phyloP scores from a whole-genome alignment of 2,113 vertebrate genomes.

The Corynorhinus townsendii region DNA sequence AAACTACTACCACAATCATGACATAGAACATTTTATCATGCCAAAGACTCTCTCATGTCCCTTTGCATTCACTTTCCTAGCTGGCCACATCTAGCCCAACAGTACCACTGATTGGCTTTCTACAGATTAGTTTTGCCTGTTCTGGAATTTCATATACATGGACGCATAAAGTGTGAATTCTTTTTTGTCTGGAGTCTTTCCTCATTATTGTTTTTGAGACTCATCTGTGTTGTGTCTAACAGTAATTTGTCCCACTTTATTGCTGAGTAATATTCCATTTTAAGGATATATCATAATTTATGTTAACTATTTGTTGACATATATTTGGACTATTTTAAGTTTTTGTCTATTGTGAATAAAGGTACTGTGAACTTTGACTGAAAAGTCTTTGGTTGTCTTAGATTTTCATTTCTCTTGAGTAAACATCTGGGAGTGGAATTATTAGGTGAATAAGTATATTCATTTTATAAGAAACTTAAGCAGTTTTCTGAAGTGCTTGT shows the following conservation, averaged over 20 bases:
- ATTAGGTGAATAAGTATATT: not conserved
- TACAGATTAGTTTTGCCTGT: not conserved
- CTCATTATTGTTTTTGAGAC: not conserved
- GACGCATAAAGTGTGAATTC: not conserved
- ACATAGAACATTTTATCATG: not conserved
- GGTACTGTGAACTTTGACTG: not conserved
- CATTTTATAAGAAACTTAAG: not conserved
- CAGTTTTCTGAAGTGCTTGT: not conserved
- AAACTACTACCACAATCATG: not conserved
- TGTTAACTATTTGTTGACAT: not conserved
- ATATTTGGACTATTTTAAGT: not conserved
- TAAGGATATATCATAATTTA: not conserved
- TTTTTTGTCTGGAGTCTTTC: not conserved
- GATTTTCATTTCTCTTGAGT: not conserved
- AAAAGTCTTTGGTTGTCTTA: not conserved
- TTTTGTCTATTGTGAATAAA: not conserved
- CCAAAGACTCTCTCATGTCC: not conserved
- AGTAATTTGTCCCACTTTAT: not conserved
- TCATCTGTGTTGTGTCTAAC: not conserved
- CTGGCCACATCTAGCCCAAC: not conserved
- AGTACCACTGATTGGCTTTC: not conserved
- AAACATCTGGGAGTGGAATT: not conserved
- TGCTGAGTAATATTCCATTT: not conserved
- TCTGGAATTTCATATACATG: not conserved
- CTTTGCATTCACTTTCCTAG: not conserved